phyloP scores from a whole-genome alignment of 2,888 invertebrate genomes.

The Ophonus ardosiacus region DNA sequence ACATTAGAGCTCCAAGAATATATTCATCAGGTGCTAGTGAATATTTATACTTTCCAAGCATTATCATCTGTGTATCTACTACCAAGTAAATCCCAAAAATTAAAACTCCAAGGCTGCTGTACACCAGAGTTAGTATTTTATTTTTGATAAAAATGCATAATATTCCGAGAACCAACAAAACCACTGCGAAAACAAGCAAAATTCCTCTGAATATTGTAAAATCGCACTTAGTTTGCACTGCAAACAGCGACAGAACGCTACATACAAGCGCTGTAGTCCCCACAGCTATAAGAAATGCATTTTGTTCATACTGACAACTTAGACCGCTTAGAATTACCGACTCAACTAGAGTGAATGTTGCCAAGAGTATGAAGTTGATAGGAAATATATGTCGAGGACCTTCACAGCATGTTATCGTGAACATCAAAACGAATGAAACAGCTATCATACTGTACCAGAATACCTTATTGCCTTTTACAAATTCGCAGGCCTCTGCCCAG shows the following conservation, averaged over 20 bases:
- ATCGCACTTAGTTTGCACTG: background rate
- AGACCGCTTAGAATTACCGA: background rate
- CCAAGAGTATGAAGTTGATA: background rate
- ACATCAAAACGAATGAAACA: background rate
- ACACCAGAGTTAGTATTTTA: background rate
- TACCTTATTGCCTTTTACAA: background rate
- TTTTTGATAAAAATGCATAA: background rate
- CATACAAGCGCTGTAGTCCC: background rate
- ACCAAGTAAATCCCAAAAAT: background rate
- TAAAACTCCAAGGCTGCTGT: background rate
- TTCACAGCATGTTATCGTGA: background rate
- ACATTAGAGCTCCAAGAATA: background rate
- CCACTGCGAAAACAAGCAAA: background rate
- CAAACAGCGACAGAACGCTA: background rate
- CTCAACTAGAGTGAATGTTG: background rate
- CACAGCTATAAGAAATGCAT: background rate
- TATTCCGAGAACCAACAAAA: background rate
- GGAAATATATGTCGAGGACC: background rate
- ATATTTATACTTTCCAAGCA: background rate
- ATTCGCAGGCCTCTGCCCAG: background rate
- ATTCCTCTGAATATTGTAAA: background rate
- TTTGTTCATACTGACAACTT: background rate
- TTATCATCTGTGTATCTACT: background rate
- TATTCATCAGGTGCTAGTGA: background rate
- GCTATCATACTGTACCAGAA: background rate